Evolutionary conservation across 2,797 vertebrate species (phyloP).

Genomic region (Gephyroberyx darwinii): DNA sequence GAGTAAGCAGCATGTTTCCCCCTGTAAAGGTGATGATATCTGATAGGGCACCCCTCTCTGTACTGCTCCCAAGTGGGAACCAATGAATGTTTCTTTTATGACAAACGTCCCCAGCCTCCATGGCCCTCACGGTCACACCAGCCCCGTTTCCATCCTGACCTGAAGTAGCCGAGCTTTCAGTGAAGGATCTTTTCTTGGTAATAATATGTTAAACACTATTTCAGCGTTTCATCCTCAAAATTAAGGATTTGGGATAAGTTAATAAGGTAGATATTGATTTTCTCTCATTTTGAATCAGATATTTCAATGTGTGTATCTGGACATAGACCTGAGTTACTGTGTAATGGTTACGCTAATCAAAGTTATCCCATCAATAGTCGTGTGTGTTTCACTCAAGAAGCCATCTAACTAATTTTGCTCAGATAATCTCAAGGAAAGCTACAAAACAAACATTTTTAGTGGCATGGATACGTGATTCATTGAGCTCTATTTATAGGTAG

Average conservation of each 20-base stretch:
- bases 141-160: constrained; percentile 12
- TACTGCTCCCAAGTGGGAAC: constrained; percentile 43
- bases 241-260: constrained; percentile 20
- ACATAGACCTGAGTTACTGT: not conserved
- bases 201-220: not conserved
- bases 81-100: constrained; percentile 56
- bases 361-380: constrained; percentile 27
- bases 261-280: constrained; percentile 46
- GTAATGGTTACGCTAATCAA: constrained; percentile 40
- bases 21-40: constrained; percentile 67
- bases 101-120: constrained; percentile 41
- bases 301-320: constrained; percentile 11
- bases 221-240: not conserved
- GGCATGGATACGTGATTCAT: constrained; percentile 11
- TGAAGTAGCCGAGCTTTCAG: constrained; percentile 11
- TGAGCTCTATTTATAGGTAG: constrained; percentile 33
- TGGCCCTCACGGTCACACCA: constrained; percentile 4
- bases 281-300: not conserved
- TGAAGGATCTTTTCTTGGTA: constrained; percentile 21
- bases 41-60: constrained; percentile 63
- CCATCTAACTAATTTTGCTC: constrained; percentile 25
- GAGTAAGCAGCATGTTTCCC: constrained; percentile 55
- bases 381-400: constrained; percentile 50
- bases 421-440: not conserved
- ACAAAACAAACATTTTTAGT: no score